A percentile compares a stretch with the other conserved stretches of the same genome.
These are phyloP conservation scores for Ectemnius lituratus DNA, from an alignment of 2,888 invertebrate species.

Conservation along the genomic window DNA sequence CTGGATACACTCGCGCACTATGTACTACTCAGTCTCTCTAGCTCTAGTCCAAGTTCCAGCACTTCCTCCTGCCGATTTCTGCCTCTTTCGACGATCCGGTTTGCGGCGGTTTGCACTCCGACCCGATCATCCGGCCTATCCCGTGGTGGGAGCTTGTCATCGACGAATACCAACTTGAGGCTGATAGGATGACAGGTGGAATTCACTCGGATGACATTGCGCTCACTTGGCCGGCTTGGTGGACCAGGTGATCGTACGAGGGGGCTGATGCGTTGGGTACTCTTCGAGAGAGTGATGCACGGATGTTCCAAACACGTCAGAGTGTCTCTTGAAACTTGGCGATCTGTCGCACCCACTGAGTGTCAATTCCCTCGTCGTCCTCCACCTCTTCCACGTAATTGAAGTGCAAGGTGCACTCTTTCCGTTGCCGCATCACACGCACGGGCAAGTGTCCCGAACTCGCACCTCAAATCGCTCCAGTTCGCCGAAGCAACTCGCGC, in stretches of 20 bases:
- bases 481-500: slow-evolving; percentile 35
- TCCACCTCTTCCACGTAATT: slow-evolving; percentile 29
- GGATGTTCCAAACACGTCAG: neutral
- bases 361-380: slow-evolving; percentile 24
- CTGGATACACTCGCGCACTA: slow-evolving; percentile 39
- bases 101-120: neutral
- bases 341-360: slow-evolving; percentile 9
- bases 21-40: too few relatives aligned
- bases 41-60: neutral
- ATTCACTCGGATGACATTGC: too few relatives aligned
- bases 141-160: neutral
- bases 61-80: too few relatives aligned
- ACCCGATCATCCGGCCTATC: neutral
- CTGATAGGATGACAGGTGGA: too few relatives aligned
- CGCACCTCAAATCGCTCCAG: slow-evolving; percentile 25
- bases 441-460: slow-evolving; percentile 37
- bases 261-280: too few relatives aligned
- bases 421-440: slow-evolving; percentile 49
- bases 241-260: too few relatives aligned
- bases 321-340: slow-evolving; percentile 6
- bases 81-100: neutral
- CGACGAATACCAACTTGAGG: neutral
- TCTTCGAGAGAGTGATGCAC: too few relatives aligned
- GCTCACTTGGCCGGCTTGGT: too few relatives aligned
- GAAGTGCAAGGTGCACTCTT: slow-evolving; percentile 23